Conservation (phyloP, 2,888 invertebrate genomes). For the Pantelozetes paolii region DNA sequence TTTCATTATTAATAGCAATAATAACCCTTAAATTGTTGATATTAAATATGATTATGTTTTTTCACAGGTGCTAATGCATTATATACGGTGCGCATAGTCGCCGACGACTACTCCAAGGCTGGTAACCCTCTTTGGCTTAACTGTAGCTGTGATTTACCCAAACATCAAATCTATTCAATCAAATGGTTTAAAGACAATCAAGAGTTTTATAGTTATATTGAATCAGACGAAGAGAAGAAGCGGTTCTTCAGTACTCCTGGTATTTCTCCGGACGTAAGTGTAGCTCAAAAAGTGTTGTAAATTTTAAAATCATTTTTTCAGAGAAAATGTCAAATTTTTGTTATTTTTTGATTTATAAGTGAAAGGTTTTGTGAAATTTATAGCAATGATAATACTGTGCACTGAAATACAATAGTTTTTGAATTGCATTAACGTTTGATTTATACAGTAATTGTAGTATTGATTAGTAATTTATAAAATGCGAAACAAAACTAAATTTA, state of each 20-base stretch:
- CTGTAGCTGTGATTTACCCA: slow-evolving; percentile 35
- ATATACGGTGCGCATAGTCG: slow-evolving; percentile 35
- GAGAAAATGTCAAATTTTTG: neutral
- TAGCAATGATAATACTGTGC: no score
- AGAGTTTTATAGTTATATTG: slow-evolving; percentile 38
- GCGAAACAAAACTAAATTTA: no score
- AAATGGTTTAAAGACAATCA: slow-evolving; percentile 42
- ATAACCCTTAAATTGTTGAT: neutral
- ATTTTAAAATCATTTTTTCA: neutral
- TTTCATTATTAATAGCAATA: neutral
- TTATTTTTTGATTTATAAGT: neutral
- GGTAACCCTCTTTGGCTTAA: slow-evolving; percentile 40
- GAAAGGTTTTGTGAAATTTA: no score
- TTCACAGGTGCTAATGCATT: slow-evolving; percentile 23
- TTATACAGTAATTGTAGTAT: no score
- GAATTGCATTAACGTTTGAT: no score
- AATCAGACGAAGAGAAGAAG: neutral
- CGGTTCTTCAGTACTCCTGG: slow-evolving; percentile 35
- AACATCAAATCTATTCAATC: slow-evolving; percentile 39
- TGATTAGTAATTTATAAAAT: no score
- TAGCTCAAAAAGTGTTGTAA: neutral
- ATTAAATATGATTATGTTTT: neutral
- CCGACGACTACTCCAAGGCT: slow-evolving; percentile 33
- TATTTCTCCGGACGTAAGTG: slow-evolving; percentile 38
- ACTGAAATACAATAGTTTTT: no score